Percentiles rank a stretch among this genome's conserved stretches.
phyloP scores from a whole-genome alignment of 2,888 invertebrate species.

The Tachina grossa region DNA sequence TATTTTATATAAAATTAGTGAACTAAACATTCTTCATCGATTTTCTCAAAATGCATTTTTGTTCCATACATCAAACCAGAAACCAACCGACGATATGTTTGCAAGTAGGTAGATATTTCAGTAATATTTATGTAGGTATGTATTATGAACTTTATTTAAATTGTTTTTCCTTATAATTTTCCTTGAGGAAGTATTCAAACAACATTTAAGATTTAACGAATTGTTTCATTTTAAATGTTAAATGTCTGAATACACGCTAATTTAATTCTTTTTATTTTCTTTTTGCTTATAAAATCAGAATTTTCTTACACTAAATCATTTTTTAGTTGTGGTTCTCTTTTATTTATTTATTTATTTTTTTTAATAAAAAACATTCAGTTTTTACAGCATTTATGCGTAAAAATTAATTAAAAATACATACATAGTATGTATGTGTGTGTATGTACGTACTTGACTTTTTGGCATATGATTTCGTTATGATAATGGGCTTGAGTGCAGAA shows the following conservation, averaged over 20 bases:
- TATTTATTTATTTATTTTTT: too few species aligned
- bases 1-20: too few species aligned
- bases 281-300: constrained; percentile 28
- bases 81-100: too few species aligned
- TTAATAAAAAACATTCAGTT: constrained; percentile 21
- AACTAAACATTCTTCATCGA: too few species aligned
- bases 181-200: constrained; percentile 39
- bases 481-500: constrained; percentile 36
- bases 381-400: constrained; percentile 56
- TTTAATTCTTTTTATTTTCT: constrained; percentile 16
- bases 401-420: constrained; percentile 65
- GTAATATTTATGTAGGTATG: not conserved
- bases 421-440: too few species aligned
- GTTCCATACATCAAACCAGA: too few species aligned
- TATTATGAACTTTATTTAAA: not conserved
- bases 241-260: constrained; percentile 50
- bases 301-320: constrained; percentile 7
- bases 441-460: constrained; percentile 60
- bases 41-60: too few species aligned
- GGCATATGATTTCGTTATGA: constrained; percentile 57
- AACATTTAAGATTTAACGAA: constrained; percentile 52
- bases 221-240: constrained; percentile 38
- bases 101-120: too few species aligned
- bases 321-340: constrained; percentile 1
- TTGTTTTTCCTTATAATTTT: constrained; percentile 17